Evolutionary conservation across 2,797 vertebrate species (phyloP), one percentile per base, ranked within the genome.

Genomic region (Poeciliopsis infans): DNA sequence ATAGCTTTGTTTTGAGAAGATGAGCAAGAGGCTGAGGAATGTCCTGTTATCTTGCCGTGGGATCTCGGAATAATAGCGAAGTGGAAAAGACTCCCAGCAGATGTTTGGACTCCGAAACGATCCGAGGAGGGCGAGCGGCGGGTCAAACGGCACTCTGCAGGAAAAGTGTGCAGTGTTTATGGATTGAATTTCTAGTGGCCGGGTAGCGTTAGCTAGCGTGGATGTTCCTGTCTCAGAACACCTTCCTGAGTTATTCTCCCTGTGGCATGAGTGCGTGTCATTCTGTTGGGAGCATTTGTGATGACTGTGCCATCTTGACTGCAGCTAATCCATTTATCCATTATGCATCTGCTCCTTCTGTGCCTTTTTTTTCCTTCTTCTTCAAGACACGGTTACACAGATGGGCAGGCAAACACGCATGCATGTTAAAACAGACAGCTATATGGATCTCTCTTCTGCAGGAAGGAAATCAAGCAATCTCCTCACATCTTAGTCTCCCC

Each of bases 1-100:
- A 82, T 73, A 72, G 80, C 87, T 89, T 53, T 92, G 86, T 92
- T 92, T 90, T 91, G 77, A 79, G 86, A 91, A 88, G 89, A 91
- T 78, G 85, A 80, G 77, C 23, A 47, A 73, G 76, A 80, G 83
- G 79, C 53, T 61, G 77, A 53, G 74, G 64, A 70, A 76, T 45
- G 28, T 66, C 51, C 57, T 75, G 68, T 73, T 79, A 91, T 91
- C 88, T 86, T 43, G 23, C 69, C 5, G 20, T 53, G 70, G 77
- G 84, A 94, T 89, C 90, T 90, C 74, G 51, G 70, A 76, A 86
- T 90, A 88, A 91, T 77, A 89, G 74, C 87, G 74, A 80, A 79
- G 82, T 72, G 88, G n/a, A 83, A 81, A 79, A 80, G 80, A 88
- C 88, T 75, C 71, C 66, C 81, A 86, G 83, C 88, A 91, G 87